Conservation (phyloP, 2,113 vertebrate species). For the Ranitomeya imitator region DNA sequence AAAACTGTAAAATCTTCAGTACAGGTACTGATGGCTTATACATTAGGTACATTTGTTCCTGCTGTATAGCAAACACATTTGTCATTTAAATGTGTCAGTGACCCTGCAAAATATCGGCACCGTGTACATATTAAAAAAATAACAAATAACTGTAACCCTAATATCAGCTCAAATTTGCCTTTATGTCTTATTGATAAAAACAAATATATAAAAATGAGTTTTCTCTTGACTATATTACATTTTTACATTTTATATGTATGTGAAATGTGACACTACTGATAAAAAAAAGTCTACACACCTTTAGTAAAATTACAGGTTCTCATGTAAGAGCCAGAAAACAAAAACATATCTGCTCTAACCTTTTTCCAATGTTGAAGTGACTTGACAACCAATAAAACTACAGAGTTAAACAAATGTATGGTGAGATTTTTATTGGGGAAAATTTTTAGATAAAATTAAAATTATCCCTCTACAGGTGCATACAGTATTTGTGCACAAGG, state of each 20-base stretch:
- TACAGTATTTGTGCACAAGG: background rate
- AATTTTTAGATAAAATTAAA: background rate
- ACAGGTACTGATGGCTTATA: background rate
- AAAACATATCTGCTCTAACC: background rate
- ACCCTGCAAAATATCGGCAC: conserved; percentile 9
- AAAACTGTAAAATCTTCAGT: conserved; percentile 4
- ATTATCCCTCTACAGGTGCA: background rate
- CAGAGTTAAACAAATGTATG: background rate
- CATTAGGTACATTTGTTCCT: background rate
- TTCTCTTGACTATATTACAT: conserved; percentile 8
- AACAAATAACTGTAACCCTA: background rate
- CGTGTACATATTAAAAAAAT: background rate
- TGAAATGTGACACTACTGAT: background rate
- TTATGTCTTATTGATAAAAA: conserved; percentile 13
- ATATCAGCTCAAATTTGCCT: background rate
- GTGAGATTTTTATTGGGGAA: background rate
- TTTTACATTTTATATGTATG: conserved; percentile 17
- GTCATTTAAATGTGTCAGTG: background rate
- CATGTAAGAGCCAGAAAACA: background rate
- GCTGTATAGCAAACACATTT: conserved; percentile 9
- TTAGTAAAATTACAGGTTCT: background rate
- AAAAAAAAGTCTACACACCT: background rate
- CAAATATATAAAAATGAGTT: conserved; percentile 6
- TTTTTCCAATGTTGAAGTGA: background rate
- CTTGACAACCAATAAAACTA: background rate